Base-by-base conservation (phyloP, 2,113 vertebrate genomes). In the Edolisoma coerulescens region DNA sequence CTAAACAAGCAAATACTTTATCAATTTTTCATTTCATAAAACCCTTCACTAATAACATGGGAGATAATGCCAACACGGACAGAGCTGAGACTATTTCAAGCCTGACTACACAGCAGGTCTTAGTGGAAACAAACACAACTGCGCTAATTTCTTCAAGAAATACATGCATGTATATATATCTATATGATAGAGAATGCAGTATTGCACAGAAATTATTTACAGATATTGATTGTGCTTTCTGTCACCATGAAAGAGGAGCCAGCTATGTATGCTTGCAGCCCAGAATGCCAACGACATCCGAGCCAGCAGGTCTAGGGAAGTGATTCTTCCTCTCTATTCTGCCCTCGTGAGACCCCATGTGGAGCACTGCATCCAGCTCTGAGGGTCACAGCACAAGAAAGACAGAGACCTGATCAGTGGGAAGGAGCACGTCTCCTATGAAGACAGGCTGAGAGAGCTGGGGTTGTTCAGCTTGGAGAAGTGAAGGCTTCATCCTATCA, bases 281-380 rank as follows among this genome's bases (percentile, higher is more conserved):
- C 32, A 57, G 42, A 57, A 57, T 7, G 27, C 8, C 32, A 50
- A 41, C 32, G 32, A 42, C 32, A 57, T 9, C 14, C 11, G 15
- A 20, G 67, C 32, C 32, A 81, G 76, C 32, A 65, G 27, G 23
- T 21, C 0, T 0, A 65, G 37, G 19, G 37, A 28, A 59, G 23
- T 33, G 23, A 37, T 59, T 20, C 4, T 52, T 10, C 27, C 27
- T 50, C 53, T 59, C 33, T 33, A 2, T 13, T 65, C 50, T 37
- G 15, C 27, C 35, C 61, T 32, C 0, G 0, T 68, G 37, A 35
- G 8, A 67, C 7, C 21, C 33, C 27, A 65, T 16, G 17, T 33
- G 37, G 22, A 73, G 27, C 52, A 16, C 32, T 50, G 15, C 19
- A 35, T 23, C 37, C 42, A 50, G 32, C 15, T 22, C 50, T 42